phyloP scores from a whole-genome alignment of 2,888 invertebrate species.

The Drosophila flavopinicola region DNA sequence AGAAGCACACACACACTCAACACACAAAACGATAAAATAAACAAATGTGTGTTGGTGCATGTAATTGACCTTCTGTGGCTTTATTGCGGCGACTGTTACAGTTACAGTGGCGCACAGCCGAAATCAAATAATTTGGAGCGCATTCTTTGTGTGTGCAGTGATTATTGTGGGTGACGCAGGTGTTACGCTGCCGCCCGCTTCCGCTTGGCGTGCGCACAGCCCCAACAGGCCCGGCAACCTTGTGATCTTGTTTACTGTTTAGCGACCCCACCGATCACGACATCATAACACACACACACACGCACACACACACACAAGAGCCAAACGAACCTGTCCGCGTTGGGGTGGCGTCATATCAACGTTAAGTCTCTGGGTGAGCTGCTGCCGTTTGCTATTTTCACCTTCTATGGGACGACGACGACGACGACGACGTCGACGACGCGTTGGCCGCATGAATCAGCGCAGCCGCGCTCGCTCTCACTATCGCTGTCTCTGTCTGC shows the following conservation, averaged over 20 bases:
- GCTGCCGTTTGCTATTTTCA: constrained; percentile 69
- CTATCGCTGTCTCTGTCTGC: constrained; percentile 40
- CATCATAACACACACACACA: constrained; percentile 42
- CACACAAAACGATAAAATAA: too few species aligned
- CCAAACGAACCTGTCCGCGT: constrained; percentile 64
- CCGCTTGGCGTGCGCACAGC: constrained; percentile 78
- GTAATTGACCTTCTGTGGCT: constrained; percentile 62
- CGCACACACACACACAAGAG: constrained; percentile 12
- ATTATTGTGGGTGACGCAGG: constrained; percentile 55
- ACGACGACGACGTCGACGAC: constrained; percentile 22
- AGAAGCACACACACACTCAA: not conserved
- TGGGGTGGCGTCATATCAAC: constrained; percentile 76
- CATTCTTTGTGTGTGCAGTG: constrained; percentile 18
- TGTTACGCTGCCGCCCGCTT: constrained; percentile 60
- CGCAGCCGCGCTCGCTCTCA: constrained; percentile 32
- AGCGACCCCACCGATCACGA: constrained; percentile 71
- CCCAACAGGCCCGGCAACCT: constrained; percentile 66
- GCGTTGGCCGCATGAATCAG: constrained; percentile 79
- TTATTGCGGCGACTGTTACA: constrained; percentile 60
- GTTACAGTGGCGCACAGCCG: constrained; percentile 26
- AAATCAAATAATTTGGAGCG: constrained; percentile 47
- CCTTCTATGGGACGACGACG: constrained; percentile 66
- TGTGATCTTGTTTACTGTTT: constrained; percentile 81
- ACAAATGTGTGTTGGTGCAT: constrained; percentile 9
- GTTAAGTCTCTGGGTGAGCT: constrained; percentile 58